phyloP scores from a whole-genome alignment of 2,113 vertebrate species.

The Meles meles region DNA sequence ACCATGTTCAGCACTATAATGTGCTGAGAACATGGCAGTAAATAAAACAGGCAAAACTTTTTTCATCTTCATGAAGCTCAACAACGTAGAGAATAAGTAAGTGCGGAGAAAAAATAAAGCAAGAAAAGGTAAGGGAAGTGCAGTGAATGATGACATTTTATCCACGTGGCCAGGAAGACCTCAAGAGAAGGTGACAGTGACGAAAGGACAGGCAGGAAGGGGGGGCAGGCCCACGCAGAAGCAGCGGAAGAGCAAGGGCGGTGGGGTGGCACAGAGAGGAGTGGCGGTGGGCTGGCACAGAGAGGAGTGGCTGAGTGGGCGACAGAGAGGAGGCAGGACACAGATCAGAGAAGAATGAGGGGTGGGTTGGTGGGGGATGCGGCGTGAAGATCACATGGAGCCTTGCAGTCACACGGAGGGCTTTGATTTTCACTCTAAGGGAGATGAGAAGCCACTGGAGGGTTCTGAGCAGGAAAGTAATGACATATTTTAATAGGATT shows the following conservation, averaged over 20 bases:
- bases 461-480: background rate
- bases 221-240: background rate
- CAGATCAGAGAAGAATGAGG: background rate
- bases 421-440: background rate
- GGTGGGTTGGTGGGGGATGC: accelerated
- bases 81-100: background rate
- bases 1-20: background rate
- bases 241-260: background rate
- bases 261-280: accelerated
- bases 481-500: background rate
- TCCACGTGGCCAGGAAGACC: background rate
- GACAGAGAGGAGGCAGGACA: background rate
- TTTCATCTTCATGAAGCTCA: background rate
- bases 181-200: background rate
- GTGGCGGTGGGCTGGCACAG: accelerated
- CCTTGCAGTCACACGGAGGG: background rate
- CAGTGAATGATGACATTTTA: background rate
- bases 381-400: accelerated
- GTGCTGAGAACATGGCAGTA: background rate
- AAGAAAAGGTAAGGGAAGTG: background rate
- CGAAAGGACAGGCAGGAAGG: background rate
- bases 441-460: background rate
- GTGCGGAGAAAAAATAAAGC: background rate
- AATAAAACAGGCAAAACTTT: background rate
- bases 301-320: accelerated